Percentiles rank a stretch among this genome's conserved stretches.
phyloP scores from a whole-genome alignment of 2,797 vertebrate genomes.

The Sciurus vulgaris region DNA sequence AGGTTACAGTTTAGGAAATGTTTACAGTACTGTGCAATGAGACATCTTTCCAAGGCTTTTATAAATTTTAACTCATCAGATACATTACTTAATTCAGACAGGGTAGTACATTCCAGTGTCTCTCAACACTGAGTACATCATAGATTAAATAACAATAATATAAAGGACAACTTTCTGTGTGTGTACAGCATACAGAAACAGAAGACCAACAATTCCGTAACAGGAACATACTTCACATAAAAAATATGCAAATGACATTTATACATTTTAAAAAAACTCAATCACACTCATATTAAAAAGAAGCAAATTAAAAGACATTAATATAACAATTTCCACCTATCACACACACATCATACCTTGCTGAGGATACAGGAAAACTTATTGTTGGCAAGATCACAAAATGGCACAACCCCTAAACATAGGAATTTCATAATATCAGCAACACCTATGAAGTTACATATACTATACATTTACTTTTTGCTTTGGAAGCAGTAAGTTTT shows the following conservation, averaged over 20 bases:
- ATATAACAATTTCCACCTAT: background rate
- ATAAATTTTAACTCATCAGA: conserved; percentile 25
- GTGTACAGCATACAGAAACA: background rate
- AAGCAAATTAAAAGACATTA: conserved; percentile 51
- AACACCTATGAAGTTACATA: conserved; percentile 39
- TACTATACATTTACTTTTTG: conserved; percentile 3
- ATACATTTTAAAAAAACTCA: background rate
- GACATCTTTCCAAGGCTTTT: conserved; percentile 40
- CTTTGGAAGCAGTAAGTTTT: conserved; percentile 12
- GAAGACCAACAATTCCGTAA: background rate
- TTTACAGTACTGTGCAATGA: conserved; percentile 23
- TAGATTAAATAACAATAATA: background rate
- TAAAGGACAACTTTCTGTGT: background rate
- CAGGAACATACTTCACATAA: conserved; percentile 21
- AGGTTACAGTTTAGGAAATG: background rate
- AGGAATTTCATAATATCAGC: conserved; percentile 8
- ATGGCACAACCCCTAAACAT: background rate
- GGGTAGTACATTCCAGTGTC: background rate
- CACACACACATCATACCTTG: background rate
- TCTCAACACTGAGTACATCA: background rate
- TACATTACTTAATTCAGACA: conserved; percentile 43
- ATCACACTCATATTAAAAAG: background rate
- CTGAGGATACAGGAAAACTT: conserved; percentile 10
- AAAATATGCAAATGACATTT: conserved; percentile 48
- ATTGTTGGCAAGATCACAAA: background rate